Evolutionary conservation across 2,888 invertebrate species (phyloP), one percentile per base, ranked within the genome.

Genomic region (Spisula subtruncata): DNA sequence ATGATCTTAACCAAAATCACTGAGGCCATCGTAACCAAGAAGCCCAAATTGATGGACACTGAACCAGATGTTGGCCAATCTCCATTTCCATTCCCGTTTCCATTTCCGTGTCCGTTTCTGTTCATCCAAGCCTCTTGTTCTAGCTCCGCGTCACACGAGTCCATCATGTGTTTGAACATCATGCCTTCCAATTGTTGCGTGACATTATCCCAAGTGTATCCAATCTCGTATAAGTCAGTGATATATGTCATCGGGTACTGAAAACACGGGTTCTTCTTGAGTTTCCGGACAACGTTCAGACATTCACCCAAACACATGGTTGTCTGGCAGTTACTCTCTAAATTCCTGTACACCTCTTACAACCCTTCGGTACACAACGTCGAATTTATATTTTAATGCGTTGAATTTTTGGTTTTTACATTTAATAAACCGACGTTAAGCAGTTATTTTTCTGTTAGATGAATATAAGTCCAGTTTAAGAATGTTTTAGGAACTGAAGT

Each of bases 281-380:
- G 41, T 25, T 83, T 48, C 0, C 71, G 41, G 25, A 71, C 46
- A 0, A 83, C 29, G 12, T 6, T 6, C 48, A 66, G 66, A 41
- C 83, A 83, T 60, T 83, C 83, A 41, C 71, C 83, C 48, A 83
- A 29, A 71, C 83, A 83, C 1, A 83, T 25, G 1, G 66, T 66
- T 2, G 66, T 29, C 12, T 8, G 16, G 60, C 83, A 83, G 48
- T 71, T 66, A 46, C 20, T 29, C 16, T 18, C 6, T 8, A 79
- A 20, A 79, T 79, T 41, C 20, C 14, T 12, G 14, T 79, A 79
- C 32, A 66, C 10, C 12, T 66, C n/a, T n/a, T n/a, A n/a, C n/a
- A n/a, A n/a, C n/a, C n/a, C n/a, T n/a, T n/a, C n/a, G n/a, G n/a
- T n/a, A n/a, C n/a, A n/a, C n/a, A n/a, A n/a, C n/a, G n/a, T n/a